Percentiles rank a stretch among this genome's conserved stretches.
Conservation (phyloP, 1,140 invertebrate genomes). For the Pantala flavescens region DNA sequence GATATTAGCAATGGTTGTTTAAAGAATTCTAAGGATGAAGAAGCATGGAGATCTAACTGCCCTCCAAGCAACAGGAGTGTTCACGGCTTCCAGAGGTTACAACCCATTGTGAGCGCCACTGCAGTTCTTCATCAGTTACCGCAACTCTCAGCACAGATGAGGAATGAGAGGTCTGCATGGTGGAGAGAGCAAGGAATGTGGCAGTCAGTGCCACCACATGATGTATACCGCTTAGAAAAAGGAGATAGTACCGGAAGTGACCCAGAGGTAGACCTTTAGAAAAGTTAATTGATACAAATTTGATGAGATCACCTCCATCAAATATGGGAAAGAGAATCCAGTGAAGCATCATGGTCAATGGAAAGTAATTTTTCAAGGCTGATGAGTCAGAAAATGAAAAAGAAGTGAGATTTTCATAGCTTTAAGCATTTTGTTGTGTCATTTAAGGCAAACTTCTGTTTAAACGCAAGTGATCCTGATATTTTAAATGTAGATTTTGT, state of each 20-base stretch:
- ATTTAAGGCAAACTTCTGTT: background rate
- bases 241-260: background rate
- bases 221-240: background rate
- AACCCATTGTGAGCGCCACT: background rate
- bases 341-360: background rate
- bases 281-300: background rate
- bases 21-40: constrained; percentile 1
- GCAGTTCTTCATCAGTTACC: background rate
- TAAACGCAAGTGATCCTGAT: background rate
- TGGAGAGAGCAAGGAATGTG: background rate
- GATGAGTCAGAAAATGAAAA: background rate
- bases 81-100: background rate
- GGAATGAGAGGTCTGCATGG: background rate
- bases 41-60: background rate
- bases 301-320: too few relatives aligned
- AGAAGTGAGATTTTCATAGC: background rate
- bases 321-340: background rate
- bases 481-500: background rate
- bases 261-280: background rate
- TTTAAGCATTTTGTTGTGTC: constrained; percentile 6
- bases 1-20: background rate
- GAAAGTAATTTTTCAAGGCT: background rate
- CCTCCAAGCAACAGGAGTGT: background rate
- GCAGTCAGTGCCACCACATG: background rate
- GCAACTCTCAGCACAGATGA: background rate